Base-by-base conservation (phyloP, 1,140 invertebrate species). In the Lysiphlebus fabarum region DNA sequence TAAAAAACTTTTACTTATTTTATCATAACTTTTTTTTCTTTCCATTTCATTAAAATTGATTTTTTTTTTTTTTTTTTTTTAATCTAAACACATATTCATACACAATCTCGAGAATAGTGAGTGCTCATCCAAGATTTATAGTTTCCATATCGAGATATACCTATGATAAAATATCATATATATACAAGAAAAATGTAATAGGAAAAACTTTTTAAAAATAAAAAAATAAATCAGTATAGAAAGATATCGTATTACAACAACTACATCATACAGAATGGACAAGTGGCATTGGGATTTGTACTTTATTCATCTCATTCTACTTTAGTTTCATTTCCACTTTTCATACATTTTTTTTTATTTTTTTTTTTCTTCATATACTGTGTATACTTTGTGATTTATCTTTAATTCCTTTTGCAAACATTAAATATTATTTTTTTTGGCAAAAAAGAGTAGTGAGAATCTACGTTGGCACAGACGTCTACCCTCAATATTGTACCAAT, bases 61-160 rank as follows among this genome's bases (percentile, higher is more conserved):
- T n/a, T n/a, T 33, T 56, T 56, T 45, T 56, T 37, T 9, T n/a
- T 45, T 56, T 37, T 44, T 34, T 37, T 26, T 26, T 4, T 26
- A 1, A n/a, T n/a, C n/a, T n/a, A 26, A 26, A 26, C 40, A 38
- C 50, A 53, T 51, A 51, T 45, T 2, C 17, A 7, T 11, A 26
- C 17, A 26, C 43, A 56, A 41, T 41, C 34, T 34, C 56, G 14
- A 41, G 36, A 12, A 17, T 26, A 44, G n/a, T 50, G 56, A 58
- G 56, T 58, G 56, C 56, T 50, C 55, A 38, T 56, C 56, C 26
- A 58, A 53, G 57, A 59, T 59, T 59, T 59, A 59, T 59, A 49
- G 57, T 53, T 59, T 59, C 57, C 57, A 59, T 59, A 59, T 59
- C 57, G 41, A 50, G 48, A 37, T 10, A 7, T 33, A 49, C 37